phyloP scores from a whole-genome alignment of 2,797 vertebrate genomes.

The Hydrophis major region DNA sequence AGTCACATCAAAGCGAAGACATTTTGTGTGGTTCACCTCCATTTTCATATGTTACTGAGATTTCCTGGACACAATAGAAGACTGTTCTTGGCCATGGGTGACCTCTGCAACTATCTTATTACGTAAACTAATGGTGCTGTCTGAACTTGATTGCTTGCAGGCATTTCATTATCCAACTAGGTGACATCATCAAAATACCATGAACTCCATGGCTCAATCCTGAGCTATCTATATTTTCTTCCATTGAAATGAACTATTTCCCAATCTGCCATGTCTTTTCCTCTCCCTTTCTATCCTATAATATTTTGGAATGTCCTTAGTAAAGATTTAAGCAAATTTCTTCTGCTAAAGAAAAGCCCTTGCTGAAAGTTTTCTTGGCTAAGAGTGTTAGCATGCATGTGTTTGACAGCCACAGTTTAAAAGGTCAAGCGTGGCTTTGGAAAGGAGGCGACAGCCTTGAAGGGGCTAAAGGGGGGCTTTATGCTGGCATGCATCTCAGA shows the following conservation, averaged over 20 bases:
- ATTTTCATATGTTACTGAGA: background rate
- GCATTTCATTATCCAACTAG: background rate
- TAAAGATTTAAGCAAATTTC: background rate
- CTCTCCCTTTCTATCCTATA: background rate
- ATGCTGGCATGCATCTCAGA: conserved; percentile 3
- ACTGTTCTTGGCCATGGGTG: background rate
- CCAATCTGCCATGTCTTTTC: background rate
- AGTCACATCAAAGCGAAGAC: background rate
- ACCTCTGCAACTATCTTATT: background rate
- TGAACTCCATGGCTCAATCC: background rate
- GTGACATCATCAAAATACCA: background rate
- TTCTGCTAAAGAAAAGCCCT: rapidly evolving
- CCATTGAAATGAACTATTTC: background rate
- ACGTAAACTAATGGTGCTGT: background rate
- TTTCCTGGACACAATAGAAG: background rate
- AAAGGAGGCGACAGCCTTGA: conserved; percentile 4
- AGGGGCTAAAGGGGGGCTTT: conserved; percentile 40
- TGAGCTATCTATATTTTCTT: background rate
- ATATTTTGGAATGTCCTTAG: background rate
- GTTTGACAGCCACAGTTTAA: conserved; percentile 7
- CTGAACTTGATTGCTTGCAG: background rate
- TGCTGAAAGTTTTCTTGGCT: background rate
- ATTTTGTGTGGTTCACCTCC: background rate
- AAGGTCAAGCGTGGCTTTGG: conserved; percentile 14
- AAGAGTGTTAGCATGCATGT: rapidly evolving